phyloP scores from a whole-genome alignment of 2,113 vertebrate genomes.

The Narcine bancroftii region DNA sequence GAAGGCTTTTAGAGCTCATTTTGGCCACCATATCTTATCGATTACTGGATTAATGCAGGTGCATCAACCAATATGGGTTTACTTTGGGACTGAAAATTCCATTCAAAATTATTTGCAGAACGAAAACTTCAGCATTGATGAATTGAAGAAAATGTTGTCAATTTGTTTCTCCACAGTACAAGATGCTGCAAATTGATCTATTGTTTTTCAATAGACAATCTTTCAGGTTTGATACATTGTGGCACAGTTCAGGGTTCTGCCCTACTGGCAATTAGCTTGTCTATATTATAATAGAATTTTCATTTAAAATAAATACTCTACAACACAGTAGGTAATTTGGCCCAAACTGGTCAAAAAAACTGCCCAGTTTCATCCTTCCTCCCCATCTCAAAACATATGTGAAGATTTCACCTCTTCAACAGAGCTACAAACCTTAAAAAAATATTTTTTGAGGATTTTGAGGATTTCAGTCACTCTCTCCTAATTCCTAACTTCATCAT shows the following conservation, averaged over 20 bases:
- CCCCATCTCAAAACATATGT: no score
- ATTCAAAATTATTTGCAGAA: background rate
- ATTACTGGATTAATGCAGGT: no score
- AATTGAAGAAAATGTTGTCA: background rate
- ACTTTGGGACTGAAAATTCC: background rate
- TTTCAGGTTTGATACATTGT: background rate
- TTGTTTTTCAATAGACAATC: background rate
- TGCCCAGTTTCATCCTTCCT: no score
- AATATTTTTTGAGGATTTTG: no score
- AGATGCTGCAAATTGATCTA: background rate
- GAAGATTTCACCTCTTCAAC: no score
- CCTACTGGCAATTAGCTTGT: background rate
- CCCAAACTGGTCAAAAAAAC: no score
- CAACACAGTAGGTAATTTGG: no score
- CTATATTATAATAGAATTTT: background rate
- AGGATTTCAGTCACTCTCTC: no score
- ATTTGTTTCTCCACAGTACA: background rate
- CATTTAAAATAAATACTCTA: no score
- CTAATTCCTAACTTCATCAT: no score
- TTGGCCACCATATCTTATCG: no score
- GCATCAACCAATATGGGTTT: background rate
- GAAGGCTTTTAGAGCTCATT: background rate
- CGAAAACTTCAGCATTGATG: background rate
- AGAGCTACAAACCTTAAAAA: no score
- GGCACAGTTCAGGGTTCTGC: background rate